Evolutionary conservation across 1,140 invertebrate species (phyloP).

Genomic region (Drosophila prosaltans): DNA sequence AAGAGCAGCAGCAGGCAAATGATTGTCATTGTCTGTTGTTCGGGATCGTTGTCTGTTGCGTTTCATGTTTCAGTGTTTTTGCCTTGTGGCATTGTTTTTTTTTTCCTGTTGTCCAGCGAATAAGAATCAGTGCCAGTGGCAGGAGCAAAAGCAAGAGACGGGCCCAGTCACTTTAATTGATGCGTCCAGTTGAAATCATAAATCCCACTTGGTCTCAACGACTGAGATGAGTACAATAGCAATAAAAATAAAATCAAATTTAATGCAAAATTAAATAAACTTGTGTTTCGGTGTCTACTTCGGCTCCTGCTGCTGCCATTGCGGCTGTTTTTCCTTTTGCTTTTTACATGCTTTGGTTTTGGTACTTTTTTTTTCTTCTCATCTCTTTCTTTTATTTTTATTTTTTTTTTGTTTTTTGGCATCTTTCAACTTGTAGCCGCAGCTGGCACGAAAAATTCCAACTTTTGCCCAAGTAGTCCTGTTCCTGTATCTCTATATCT

Average conservation of each 20-base stretch:
- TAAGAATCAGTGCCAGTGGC: slow-evolving; percentile 12
- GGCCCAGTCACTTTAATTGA: slow-evolving; percentile 42
- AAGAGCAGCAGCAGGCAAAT: slow-evolving; percentile 28
- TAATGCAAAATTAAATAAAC: slow-evolving; percentile 77
- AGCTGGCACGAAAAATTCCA: slow-evolving; percentile 72
- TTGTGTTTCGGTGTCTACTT: slow-evolving; percentile 39
- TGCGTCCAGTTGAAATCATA: slow-evolving; percentile 46
- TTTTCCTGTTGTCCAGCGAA: not conserved
- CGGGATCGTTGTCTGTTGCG: slow-evolving; percentile 17
- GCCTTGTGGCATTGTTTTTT: slow-evolving; percentile 16
- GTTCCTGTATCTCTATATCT: not conserved
- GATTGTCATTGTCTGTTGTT: slow-evolving; percentile 49
- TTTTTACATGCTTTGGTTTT: slow-evolving; percentile 15
- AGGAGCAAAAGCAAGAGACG: not conserved
- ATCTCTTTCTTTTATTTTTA: slow-evolving; percentile 13
- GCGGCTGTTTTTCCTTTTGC: slow-evolving; percentile 21
- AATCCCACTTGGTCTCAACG: slow-evolving; percentile 39
- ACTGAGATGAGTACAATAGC: slow-evolving; percentile 5
- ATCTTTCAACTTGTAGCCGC: slow-evolving; percentile 70
- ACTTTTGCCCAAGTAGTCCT: slow-evolving; percentile 53
- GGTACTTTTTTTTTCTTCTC: not conserved
- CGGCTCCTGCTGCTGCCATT: slow-evolving; percentile 17
- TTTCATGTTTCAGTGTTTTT: slow-evolving; percentile 42
- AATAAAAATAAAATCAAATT: slow-evolving; percentile 69
- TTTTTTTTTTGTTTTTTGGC: slow-evolving; percentile 34